Percentiles rank a stretch among this genome's conserved stretches.
Conservation (phyloP, 1,140 invertebrate genomes). For the Parapsyche elsis region DNA sequence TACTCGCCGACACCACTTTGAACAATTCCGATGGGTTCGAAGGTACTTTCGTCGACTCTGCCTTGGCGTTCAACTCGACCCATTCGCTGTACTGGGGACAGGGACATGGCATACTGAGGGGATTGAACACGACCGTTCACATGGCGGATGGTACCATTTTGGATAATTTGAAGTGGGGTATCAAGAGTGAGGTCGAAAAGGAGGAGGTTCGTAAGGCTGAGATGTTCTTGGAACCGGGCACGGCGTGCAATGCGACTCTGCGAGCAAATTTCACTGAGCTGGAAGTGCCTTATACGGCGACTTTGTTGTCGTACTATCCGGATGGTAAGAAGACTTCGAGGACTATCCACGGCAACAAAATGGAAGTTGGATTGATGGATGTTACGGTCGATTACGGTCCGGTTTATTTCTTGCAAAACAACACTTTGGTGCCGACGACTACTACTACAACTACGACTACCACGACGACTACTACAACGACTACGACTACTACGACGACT, state of each 20-base stretch:
- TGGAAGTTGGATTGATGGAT: conserved; percentile 75
- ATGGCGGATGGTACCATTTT: conserved; percentile 69
- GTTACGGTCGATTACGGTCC: conserved; percentile 75
- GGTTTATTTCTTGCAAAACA: conserved; percentile 79
- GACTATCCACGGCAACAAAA: conserved; percentile 69
- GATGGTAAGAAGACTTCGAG: conserved; percentile 67
- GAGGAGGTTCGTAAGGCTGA: conserved; percentile 72
- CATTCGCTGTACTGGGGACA: conserved; percentile 82
- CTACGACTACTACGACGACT: conserved; percentile 68
- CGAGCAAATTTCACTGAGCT: conserved; percentile 76
- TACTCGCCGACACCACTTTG: conserved; percentile 72
- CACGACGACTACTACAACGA: conserved; percentile 72
- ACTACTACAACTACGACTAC: conserved; percentile 78
- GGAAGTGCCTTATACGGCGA: conserved; percentile 78
- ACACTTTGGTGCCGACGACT: conserved; percentile 80
- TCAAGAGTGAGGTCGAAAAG: conserved; percentile 68
- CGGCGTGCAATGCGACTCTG: conserved; percentile 82
- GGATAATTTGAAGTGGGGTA: conserved; percentile 76
- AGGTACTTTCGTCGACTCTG: conserved; percentile 72
- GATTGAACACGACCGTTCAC: conserved; percentile 76
- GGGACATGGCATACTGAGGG: conserved; percentile 78
- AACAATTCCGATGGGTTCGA: conserved; percentile 70
- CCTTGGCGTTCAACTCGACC: conserved; percentile 75
- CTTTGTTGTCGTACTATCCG: conserved; percentile 76
- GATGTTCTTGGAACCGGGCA: conserved; percentile 75